Conservation (phyloP, 92 coral and sea anemone species). For the Chrysogorgia sp. region DNA sequence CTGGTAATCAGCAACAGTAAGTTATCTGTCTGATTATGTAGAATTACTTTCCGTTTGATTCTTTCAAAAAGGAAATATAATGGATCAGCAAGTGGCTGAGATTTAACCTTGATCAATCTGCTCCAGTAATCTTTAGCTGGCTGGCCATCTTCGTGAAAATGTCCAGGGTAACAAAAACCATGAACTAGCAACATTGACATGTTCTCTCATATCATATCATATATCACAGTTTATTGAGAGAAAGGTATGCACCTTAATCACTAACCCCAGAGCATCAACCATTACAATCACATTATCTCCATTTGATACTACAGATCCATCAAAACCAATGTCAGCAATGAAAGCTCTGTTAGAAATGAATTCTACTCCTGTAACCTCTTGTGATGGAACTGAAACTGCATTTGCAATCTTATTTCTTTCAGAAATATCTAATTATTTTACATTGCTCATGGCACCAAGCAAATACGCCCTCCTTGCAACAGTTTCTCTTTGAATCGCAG, state of each 20-base stretch:
- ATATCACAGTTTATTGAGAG: constrained; percentile 47
- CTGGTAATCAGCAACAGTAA: constrained; percentile 68
- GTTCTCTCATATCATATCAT: constrained; percentile 4
- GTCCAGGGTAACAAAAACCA: constrained; percentile 42
- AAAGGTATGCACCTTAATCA: constrained; percentile 49
- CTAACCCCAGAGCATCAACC: constrained; percentile 36
- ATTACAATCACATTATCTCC: constrained; percentile 49
- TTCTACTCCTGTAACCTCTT: constrained; percentile 37
- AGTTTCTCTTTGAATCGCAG: constrained; percentile 11
- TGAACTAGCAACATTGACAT: constrained; percentile 50
- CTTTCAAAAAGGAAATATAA: constrained; percentile 30
- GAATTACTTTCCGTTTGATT: constrained; percentile 61
- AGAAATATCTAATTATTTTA: constrained; percentile 21
- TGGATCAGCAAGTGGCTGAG: constrained; percentile 40
- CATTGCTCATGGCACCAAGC: constrained; percentile 43
- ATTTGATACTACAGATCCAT: constrained; percentile 50
- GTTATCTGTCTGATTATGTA: constrained; percentile 37
- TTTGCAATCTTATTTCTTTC: constrained; percentile 42
- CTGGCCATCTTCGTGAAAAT: constrained; percentile 35
- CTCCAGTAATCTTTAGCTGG: constrained; percentile 62
- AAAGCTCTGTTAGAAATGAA: constrained; percentile 54
- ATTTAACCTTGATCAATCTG: constrained; percentile 58
- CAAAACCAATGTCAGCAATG: constrained; percentile 55
- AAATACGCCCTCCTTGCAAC: constrained; percentile 14
- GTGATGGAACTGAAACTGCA: constrained; percentile 39